Evolutionary conservation across 2,113 vertebrate genomes (phyloP).

Genomic region (Gallinago jamesoni): DNA sequence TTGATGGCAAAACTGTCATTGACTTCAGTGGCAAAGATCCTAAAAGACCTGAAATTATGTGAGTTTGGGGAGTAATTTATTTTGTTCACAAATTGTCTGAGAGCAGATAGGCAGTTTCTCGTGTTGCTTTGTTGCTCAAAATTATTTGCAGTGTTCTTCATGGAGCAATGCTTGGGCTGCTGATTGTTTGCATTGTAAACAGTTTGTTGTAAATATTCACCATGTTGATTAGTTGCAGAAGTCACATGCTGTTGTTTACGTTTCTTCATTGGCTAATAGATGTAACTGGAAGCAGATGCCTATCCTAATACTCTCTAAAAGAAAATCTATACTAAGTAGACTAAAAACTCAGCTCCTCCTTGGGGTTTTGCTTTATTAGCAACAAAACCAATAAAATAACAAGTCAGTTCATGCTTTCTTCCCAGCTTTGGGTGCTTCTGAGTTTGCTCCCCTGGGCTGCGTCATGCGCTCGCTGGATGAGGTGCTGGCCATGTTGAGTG

Average conservation of each 20-base stretch:
- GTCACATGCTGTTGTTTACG: constrained; percentile 13
- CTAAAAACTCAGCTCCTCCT: not conserved
- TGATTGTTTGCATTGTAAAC: constrained; percentile 61
- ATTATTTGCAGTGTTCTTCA: constrained; percentile 67
- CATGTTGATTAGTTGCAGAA: constrained; percentile 34
- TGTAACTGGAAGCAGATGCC: constrained; percentile 59
- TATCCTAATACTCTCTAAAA: constrained; percentile 7
- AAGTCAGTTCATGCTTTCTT: not conserved
- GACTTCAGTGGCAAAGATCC: constrained; percentile 46
- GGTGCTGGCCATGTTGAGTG: not conserved
- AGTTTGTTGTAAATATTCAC: constrained; percentile 63
- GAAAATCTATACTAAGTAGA: constrained; percentile 5
- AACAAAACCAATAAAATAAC: not conserved
- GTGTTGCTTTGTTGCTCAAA: constrained; percentile 37
- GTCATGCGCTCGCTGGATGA: fast-evolving
- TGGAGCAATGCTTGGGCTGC: constrained; percentile 44
- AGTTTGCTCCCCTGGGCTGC: not conserved
- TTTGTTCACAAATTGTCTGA: constrained; percentile 49
- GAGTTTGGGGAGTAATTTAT: constrained; percentile 46
- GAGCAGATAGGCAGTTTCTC: constrained; percentile 58
- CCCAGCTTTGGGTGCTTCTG: not conserved
- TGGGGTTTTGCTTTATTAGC: constrained; percentile 32
- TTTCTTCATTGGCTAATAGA: constrained; percentile 37
- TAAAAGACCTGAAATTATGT: constrained; percentile 45
- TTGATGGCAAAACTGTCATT: constrained; percentile 36